A percentile compares a stretch with the other conserved stretches of the same genome.
These are phyloP conservation scores for Apis laboriosa DNA, from an alignment of 1,140 invertebrate genomes.

Conservation along the genomic window DNA sequence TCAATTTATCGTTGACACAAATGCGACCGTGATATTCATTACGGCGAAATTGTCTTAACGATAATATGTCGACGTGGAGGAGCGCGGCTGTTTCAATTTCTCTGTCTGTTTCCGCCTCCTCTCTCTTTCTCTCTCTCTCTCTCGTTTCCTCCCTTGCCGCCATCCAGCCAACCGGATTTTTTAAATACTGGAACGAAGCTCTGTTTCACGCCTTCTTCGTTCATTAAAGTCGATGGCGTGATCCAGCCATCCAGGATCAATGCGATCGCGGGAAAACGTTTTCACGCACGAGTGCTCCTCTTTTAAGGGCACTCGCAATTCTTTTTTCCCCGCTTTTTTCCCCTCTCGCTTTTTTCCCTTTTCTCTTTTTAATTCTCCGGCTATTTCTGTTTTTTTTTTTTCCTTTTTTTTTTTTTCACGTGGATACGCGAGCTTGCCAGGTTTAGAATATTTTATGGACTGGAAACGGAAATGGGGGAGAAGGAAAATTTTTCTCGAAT, in stretches of 20 bases:
- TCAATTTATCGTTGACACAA: slow-evolving; percentile 47
- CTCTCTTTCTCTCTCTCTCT: neutral
- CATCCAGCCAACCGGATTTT: slow-evolving; percentile 20
- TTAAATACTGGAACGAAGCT: slow-evolving; percentile 34
- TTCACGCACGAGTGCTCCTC: neutral
- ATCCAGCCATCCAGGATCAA: slow-evolving; percentile 33
- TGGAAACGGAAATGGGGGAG: neutral
- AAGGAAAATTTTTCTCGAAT: neutral
- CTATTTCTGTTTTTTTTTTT: neutral
- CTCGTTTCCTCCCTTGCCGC: neutral
- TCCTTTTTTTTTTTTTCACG: neutral
- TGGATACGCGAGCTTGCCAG: neutral
- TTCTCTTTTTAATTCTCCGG: neutral
- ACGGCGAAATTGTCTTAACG: slow-evolving; percentile 66
- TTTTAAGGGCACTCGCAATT: slow-evolving; percentile 10
- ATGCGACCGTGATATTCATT: slow-evolving; percentile 65
- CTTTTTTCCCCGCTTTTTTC: no score
- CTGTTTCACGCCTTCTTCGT: slow-evolving; percentile 29
- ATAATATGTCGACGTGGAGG: slow-evolving; percentile 54
- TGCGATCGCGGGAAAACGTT: neutral
- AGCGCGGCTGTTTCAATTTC: slow-evolving; percentile 29
- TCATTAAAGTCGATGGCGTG: slow-evolving; percentile 61
- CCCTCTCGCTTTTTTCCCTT: neutral
- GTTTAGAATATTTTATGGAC: neutral
- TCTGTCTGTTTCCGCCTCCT: slow-evolving; percentile 16